Base-by-base conservation (phyloP, 2,888 invertebrate species). In the Synergus laeviventris region DNA sequence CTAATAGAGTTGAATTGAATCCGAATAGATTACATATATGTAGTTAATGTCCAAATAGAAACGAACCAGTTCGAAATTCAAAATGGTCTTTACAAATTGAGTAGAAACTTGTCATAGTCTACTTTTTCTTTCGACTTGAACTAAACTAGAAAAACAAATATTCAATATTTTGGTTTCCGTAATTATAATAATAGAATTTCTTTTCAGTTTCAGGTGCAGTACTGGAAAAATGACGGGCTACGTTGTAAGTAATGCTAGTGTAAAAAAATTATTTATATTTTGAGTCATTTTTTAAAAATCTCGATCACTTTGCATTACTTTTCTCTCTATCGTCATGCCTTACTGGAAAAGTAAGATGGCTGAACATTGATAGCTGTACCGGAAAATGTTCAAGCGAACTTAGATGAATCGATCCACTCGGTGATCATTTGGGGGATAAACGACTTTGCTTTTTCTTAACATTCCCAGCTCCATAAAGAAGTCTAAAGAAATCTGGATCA, bases 371-470 rank as follows among this genome's bases (percentile, higher is more conserved):
- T 12, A 18, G 56, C 49, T 70, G n/a, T 31, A 70, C 31, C 16
- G 45, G 36, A 70, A 70, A 45, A 70, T 70, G 45, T 70, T n/a
- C n/a, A 49, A 36, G n/a, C 45, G 49, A 24, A 70, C 49, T 49
- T 49, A 70, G 45, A 70, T 49, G 49, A 24, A 70, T 70, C 49
- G 70, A 31, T 70, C 45, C n/a, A 49, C 70, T 70, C 24, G 49
- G 70, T 45, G 70, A 70, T 70, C 70, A 70, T 70, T 70, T 70
- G 70, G 9, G n/a, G 70, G 18, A 70, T 70, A 70, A 70, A 70
- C 49, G 70, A 31, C 24, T 31, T n/a, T 49, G 70, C 49, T 70
- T 70, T 70, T 70, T 70, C 70, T 70, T n/a, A 36, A 49, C 70
- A 49, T 70, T 45, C 31, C 49, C 8, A 36, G 49, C 49, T 70